Percentiles rank a stretch among this genome's conserved stretches.
Conservation (phyloP, 2,797 vertebrate genomes). For the Notamacropus eugenii region DNA sequence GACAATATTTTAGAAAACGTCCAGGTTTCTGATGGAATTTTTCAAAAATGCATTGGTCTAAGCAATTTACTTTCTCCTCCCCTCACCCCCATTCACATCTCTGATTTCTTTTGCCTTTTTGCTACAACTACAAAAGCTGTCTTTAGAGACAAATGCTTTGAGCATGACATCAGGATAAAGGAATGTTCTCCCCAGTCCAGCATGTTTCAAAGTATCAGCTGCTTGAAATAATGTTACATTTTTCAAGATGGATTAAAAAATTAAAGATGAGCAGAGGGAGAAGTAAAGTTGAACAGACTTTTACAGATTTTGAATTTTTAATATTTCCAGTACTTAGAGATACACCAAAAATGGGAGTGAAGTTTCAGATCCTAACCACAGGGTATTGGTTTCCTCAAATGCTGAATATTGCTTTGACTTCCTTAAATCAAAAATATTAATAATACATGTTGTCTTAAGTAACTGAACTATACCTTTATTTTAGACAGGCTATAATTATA, state of each 20-base stretch:
- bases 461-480: conserved; percentile 37
- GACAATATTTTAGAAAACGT: conserved; percentile 76
- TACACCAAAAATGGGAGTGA: conserved; percentile 38
- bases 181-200: conserved; percentile 84
- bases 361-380: conserved; percentile 62
- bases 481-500: conserved; percentile 52
- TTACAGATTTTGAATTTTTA: conserved; percentile 66
- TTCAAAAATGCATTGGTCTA: conserved; percentile 79
- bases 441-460: conserved; percentile 29
- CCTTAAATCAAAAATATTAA: conserved; percentile 47
- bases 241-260: conserved; percentile 80
- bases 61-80: conserved; percentile 65
- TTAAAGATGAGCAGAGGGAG: conserved; percentile 60
- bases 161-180: conserved; percentile 87
- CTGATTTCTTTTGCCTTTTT: conserved; percentile 88
- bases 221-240: conserved; percentile 84
- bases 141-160: conserved; percentile 87
- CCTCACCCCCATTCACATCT: conserved; percentile 79
- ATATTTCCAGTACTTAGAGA: conserved; percentile 43
- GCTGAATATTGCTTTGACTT: conserved; percentile 41
- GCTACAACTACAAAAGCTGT: conserved; percentile 88
- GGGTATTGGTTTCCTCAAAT: conserved; percentile 43
- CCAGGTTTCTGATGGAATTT: conserved; percentile 73
- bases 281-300: conserved; percentile 58
- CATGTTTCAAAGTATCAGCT: conserved; percentile 83